A percentile compares a stretch with the other conserved stretches of the same genome.
phyloP scores from a whole-genome alignment of 2,113 vertebrate species.

The Macrotis lagotis region DNA sequence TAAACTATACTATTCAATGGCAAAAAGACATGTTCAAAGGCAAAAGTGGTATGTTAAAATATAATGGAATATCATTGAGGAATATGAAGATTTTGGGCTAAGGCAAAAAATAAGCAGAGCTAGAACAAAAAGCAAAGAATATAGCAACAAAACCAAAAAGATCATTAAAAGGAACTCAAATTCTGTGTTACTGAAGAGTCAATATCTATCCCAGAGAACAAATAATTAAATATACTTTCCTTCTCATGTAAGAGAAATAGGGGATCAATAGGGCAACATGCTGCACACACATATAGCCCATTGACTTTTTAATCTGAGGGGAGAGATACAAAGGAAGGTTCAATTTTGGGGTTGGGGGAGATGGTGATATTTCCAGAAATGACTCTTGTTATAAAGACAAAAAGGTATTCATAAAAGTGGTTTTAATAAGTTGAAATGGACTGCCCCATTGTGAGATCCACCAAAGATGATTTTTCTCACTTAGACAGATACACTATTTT shows the following conservation, averaged over 20 bases:
- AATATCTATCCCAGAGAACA: neutral
- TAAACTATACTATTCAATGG: neutral
- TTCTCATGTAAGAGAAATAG: neutral
- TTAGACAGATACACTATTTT: neutral
- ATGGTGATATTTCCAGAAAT: neutral
- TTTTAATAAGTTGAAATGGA: neutral
- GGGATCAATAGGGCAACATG: neutral
- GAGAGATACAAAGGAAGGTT: neutral
- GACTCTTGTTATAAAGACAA: neutral
- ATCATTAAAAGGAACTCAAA: neutral
- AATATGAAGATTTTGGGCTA: too few species aligned
- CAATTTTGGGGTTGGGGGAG: neutral
- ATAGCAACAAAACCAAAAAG: neutral
- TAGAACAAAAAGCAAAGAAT: too few species aligned
- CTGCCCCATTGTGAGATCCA: neutral
- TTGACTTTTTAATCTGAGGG: too few species aligned
- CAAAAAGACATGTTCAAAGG: neutral
- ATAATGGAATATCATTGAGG: too few species aligned
- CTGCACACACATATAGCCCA: neutral
- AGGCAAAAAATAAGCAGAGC: too few species aligned
- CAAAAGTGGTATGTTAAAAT: too few species aligned
- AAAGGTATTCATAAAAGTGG: neutral
- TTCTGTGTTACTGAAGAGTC: neutral
- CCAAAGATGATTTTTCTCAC: neutral
- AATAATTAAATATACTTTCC: neutral